These are phyloP conservation scores for Druon quercuslanigerum DNA, from an alignment of 1,140 invertebrate species.

Conservation along the genomic window DNA sequence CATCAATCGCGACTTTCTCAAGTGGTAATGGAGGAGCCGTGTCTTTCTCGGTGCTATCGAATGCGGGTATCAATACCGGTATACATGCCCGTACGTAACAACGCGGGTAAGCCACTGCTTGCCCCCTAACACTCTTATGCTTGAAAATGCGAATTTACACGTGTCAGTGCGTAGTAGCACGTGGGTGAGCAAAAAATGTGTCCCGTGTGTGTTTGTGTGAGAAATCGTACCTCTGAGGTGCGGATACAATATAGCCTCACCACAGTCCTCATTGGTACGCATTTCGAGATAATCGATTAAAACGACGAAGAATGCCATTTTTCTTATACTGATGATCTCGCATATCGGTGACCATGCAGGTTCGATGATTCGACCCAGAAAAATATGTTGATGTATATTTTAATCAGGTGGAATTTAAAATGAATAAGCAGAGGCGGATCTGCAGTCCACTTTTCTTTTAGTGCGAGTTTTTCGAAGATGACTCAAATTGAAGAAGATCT, in stretches of 20 bases:
- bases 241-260: background rate
- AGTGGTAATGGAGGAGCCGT: slow-evolving; percentile 63
- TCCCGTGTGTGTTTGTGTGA: background rate
- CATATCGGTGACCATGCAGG: background rate
- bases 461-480: too few relatives aligned
- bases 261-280: background rate
- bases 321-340: background rate
- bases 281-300: background rate
- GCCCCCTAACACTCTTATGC: background rate
- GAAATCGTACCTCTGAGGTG: background rate
- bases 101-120: background rate
- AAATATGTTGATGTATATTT: too few relatives aligned
- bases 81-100: slow-evolving; percentile 18
- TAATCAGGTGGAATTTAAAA: too few relatives aligned
- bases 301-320: background rate
- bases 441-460: too few relatives aligned
- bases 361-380: background rate
- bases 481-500: too few relatives aligned
- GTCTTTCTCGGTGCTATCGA: slow-evolving; percentile 51
- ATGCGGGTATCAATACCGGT: slow-evolving; percentile 47
- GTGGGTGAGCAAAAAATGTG: background rate
- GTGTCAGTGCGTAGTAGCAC: background rate
- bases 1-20: slow-evolving; percentile 46
- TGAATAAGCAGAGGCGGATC: too few relatives aligned
- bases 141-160: slow-evolving; percentile 10